Base-by-base conservation (phyloP, 2,113 vertebrate species). In the Clarias magur region DNA sequence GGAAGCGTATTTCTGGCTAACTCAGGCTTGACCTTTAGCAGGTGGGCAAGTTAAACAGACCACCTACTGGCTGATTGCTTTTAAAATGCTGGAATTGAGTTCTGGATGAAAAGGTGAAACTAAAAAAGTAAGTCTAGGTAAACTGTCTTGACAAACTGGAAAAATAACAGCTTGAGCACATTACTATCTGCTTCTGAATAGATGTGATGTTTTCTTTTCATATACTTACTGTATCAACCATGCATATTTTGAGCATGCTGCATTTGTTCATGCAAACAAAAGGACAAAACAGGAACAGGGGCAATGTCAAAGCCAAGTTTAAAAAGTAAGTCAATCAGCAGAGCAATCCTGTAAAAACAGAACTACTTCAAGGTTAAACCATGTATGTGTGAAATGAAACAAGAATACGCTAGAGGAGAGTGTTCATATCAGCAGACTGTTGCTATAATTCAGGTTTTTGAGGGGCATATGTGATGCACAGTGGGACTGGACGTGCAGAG, bases 401-500 rank as follows among this genome's bases (percentile, higher is more conserved):
- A 27, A 48, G 76, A 57, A 60, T 30, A 79, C 30, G 70, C 63
- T 72, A 73, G 42, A 54, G 38, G 68, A 89, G 48, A 42, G 65
- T 78, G 60, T 72, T 67, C 21, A 42, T 42, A 80, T 72, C n/a
- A 83, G 30, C 86, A 87, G 65, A 73, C 86, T 84, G 86, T 76
- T 88, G 67, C 23, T 27, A 57, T 86, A 85, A 82, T 76, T 68
- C 62, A 73, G 75, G 92, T 88, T 93, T 85, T 88, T 91, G 91
- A 94, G 89, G 91, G 89, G 91, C 93, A 92, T 91, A 92, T 90
- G 90, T 91, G 72, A 92, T 92, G 92, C 92, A 94, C 93, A 93
- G 94, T 93, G 92, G 93, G 92, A 93, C 91, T 89, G 93, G 42
- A 94, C 94, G 91, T 92, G 94, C 93, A 93, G 92, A 89, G 67